These are phyloP conservation scores for Zaprionus kolodkinae DNA, from an alignment of 1,140 invertebrate genomes.

Conservation along the genomic window DNA sequence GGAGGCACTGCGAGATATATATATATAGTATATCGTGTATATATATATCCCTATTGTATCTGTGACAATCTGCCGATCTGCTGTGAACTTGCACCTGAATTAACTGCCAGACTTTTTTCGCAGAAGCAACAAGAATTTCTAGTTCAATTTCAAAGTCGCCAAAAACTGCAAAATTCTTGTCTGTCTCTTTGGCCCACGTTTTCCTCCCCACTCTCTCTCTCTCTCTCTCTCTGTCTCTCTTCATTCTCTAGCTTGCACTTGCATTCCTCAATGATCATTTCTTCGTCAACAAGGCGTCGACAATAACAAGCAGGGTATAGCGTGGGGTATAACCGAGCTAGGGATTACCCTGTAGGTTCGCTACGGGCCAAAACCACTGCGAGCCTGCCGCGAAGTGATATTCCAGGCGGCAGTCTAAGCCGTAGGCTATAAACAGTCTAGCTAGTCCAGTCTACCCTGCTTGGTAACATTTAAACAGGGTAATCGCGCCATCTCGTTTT, in stretches of 20 bases:
- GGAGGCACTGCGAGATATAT: background rate
- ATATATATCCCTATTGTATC: background rate
- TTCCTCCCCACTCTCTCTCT: background rate
- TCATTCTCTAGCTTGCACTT: background rate
- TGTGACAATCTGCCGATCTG: background rate
- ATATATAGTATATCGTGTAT: background rate
- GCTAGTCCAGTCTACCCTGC: background rate
- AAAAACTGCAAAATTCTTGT: background rate
- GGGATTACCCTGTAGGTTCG: background rate
- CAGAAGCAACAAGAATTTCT: slow-evolving; percentile 15
- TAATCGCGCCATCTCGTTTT: background rate
- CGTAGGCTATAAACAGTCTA: too few relatives aligned
- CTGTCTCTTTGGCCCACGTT: background rate
- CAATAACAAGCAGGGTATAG: slow-evolving; percentile 11
- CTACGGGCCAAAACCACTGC: too few relatives aligned
- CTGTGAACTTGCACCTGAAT: slow-evolving; percentile 37
- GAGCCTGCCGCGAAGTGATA: too few relatives aligned
- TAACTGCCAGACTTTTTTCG: slow-evolving; percentile 25
- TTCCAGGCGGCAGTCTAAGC: too few relatives aligned
- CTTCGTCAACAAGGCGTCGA: slow-evolving; percentile 34
- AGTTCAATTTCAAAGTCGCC: slow-evolving; percentile 23
- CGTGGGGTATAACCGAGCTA: too few relatives aligned
- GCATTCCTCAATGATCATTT: slow-evolving; percentile 31
- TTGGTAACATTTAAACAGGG: background rate
- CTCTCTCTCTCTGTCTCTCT: background rate